phyloP scores from a whole-genome alignment of 2,113 vertebrate genomes.

The Daubentonia madagascariensis region DNA sequence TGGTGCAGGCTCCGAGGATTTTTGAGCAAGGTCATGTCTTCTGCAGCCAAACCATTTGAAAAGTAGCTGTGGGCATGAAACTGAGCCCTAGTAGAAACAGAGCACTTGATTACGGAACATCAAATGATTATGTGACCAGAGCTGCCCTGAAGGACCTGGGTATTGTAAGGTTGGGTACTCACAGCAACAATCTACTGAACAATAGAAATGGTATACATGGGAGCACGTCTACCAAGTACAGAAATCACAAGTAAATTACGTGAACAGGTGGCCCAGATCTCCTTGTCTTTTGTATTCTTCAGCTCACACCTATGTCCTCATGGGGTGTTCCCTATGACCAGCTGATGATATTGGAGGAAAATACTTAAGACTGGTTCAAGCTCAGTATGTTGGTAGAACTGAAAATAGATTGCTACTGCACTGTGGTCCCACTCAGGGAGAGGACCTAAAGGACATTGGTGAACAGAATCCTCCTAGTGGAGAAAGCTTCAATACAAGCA shows the following conservation, averaged over 20 bases:
- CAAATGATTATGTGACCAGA: not conserved
- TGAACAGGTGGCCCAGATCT: not conserved
- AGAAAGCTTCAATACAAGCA: not conserved
- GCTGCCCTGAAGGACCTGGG: not conserved
- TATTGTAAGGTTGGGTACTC: not conserved
- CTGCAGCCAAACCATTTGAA: not conserved
- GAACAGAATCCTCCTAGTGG: not conserved
- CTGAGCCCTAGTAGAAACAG: not conserved
- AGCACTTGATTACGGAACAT: not conserved
- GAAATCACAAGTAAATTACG: not conserved
- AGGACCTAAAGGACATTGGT: not conserved
- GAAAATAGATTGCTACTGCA: not conserved
- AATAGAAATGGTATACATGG: not conserved
- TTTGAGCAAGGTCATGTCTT: not conserved
- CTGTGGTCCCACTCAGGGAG: not conserved
- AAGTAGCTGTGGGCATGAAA: not conserved
- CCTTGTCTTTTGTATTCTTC: not conserved
- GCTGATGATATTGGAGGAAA: not conserved
- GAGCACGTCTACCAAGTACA: not conserved
- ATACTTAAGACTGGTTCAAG: not conserved
- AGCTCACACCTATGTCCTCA: not conserved
- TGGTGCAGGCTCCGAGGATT: not conserved
- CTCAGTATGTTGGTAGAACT: not conserved
- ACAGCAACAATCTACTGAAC: not conserved
- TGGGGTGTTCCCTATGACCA: not conserved